Evolutionary conservation across 1,140 invertebrate species (phyloP), one percentile per base, ranked within the genome.

Genomic region (Rhyzopertha dominica): DNA sequence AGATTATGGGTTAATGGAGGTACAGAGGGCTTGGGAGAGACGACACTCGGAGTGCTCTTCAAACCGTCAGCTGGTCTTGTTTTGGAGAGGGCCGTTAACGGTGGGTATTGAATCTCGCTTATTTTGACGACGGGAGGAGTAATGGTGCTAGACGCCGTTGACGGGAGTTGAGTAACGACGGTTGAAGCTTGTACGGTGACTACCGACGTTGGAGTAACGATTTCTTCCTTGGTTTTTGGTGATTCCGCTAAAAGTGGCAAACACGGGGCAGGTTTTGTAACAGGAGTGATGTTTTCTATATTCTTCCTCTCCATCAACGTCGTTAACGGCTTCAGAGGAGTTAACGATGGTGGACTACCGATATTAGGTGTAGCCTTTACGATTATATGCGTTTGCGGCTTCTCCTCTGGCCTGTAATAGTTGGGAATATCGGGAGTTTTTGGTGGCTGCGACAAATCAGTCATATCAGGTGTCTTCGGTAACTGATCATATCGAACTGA

Each of bases 401-500:
- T 51, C n/a, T 58, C 58, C 9, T 54, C 54, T 29, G 28, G 48
- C n/a, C 30, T 37, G 26, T 30, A 59, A 29, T 56, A 61, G 8
- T 29, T 54, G 5, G 61, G 54, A 18, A 61, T 54, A 34, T 70
- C 76, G 12, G 74, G 72, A 23, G 74, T 75, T 56, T 73, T 70
- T 2, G 74, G 68, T 26, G 71, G 70, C 23, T 64, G 66, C 12
- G 68, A 67, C 32, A 69, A 61, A 53, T 74, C 71, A 18, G 70
- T 36, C 44, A 53, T 66, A 53, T 74, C 74, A 43, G 68, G 58
- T 56, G 70, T 71, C 48, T 63, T 59, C 17, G 66, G 57, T 30
- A 61, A 50, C 63, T 67, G 44, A 48, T 62, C 53, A 59, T 61
- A 46, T 42, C 59, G 45, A 59, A 64, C 51, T 18, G 66, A 58